These are phyloP conservation scores for Psephotus haematonotus DNA, from an alignment of 2,113 vertebrate genomes.

Conservation along the genomic window DNA sequence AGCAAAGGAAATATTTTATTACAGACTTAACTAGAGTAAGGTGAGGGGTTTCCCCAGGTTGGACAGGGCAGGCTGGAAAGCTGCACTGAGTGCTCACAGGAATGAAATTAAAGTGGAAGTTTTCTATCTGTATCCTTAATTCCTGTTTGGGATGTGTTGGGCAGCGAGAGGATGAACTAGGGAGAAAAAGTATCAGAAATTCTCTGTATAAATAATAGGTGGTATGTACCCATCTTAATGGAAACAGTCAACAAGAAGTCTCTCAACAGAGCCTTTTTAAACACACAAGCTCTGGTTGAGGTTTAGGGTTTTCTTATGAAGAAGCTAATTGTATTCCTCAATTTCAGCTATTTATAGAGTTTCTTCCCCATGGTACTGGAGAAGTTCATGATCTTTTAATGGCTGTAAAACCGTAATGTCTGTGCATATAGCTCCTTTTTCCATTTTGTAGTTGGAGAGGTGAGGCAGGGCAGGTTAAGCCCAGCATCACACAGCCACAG, in stretches of 20 bases:
- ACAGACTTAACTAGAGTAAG: background rate
- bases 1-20: background rate
- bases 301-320: background rate
- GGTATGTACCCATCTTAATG: background rate
- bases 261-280: background rate
- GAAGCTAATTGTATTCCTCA: background rate
- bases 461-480: background rate
- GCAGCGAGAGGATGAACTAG: background rate
- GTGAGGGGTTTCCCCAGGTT: background rate
- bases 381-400: background rate
- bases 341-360: background rate
- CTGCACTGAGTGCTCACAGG: background rate
- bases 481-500: background rate
- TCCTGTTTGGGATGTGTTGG: background rate
- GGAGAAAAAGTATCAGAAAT: background rate
- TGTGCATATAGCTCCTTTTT: background rate
- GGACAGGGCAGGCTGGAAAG: background rate
- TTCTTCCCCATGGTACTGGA: background rate
- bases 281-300: background rate
- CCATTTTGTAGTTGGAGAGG: background rate
- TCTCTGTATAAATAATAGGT: background rate
- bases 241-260: background rate
- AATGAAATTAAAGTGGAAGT: background rate
- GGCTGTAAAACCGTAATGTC: fast-evolving
- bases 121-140: background rate